Evolutionary conservation across 2,113 vertebrate genomes (phyloP).

Genomic region (Tylochromis polylepis): DNA sequence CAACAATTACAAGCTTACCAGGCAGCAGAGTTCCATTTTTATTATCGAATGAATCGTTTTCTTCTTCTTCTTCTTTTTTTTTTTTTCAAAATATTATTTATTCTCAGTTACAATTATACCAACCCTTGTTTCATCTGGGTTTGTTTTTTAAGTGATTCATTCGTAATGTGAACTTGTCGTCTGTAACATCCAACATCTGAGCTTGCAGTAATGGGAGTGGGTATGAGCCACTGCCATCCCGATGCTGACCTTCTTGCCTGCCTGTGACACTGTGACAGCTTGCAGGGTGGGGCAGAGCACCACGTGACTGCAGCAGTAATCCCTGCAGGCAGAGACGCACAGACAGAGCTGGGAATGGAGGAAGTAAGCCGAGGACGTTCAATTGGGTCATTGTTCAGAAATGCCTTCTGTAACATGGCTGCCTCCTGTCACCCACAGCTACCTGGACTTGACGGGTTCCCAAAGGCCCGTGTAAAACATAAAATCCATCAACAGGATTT

Average conservation of each 20-base stretch:
- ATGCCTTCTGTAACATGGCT: conserved; percentile 46
- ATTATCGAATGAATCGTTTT: not conserved
- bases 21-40: not conserved
- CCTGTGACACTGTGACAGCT: conserved; percentile 69
- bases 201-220: conserved; percentile 3
- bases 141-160: not conserved
- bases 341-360: conserved; percentile 54
- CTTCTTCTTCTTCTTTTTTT: too few relatives aligned
- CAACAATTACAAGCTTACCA: not conserved
- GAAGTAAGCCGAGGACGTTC: conserved; percentile 64
- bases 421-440: conserved; percentile 48
- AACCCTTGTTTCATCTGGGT: not conserved
- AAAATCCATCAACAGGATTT: not conserved
- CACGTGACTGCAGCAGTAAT: conserved; percentile 79
- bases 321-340: conserved; percentile 46
- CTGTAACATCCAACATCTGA: not conserved
- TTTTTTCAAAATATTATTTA: not conserved
- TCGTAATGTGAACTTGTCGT: not conserved
- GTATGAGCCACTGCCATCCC: conserved; percentile 1
- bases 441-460: not conserved
- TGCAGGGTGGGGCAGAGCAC: conserved; percentile 75
- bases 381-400: conserved; percentile 77
- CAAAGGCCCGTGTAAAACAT: not conserved
- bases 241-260: conserved; percentile 74
- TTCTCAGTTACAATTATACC: not conserved